These are phyloP conservation scores for Leptogaster cylindrica DNA, from an alignment of 2,888 invertebrate species.

Conservation along the genomic window DNA sequence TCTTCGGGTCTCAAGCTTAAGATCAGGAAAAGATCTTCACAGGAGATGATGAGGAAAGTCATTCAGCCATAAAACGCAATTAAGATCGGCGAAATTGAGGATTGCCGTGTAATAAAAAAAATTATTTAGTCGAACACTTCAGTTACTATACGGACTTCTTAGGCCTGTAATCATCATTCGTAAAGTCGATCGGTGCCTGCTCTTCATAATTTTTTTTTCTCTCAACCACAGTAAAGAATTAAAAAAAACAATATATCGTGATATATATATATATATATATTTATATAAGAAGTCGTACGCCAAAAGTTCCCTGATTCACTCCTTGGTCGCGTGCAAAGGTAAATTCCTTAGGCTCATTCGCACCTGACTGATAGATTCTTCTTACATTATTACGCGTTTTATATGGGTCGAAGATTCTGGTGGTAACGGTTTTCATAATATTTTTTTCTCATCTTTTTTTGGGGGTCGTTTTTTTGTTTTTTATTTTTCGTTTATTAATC, in stretches of 20 bases:
- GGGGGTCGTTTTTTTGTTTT: no score
- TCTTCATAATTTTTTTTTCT: constrained; percentile 5
- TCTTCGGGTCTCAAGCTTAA: not conserved
- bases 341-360: constrained; percentile 16
- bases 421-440: constrained; percentile 11
- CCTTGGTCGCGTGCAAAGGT: constrained; percentile 31
- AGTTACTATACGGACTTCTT: not conserved
- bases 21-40: constrained; percentile 14
- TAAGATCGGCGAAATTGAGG: constrained; percentile 37
- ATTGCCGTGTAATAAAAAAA: constrained; percentile 9
- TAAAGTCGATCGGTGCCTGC: constrained; percentile 23
- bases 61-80: constrained; percentile 39
- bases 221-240: constrained; percentile 1
- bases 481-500: no score
- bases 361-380: constrained; percentile 38
- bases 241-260: no score
- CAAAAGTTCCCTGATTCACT: constrained; percentile 15
- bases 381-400: not conserved
- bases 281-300: no score
- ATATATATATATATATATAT: no score
- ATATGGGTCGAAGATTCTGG: constrained; percentile 15
- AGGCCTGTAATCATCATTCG: constrained; percentile 32
- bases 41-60: constrained; percentile 30
- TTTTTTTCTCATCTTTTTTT: no score
- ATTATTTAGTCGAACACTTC: constrained; percentile 10